A percentile compares a stretch with the other conserved stretches of the same genome.
Evolutionary conservation across 2,888 invertebrate genomes (phyloP).

Genomic region (Podabrus alpinus): DNA sequence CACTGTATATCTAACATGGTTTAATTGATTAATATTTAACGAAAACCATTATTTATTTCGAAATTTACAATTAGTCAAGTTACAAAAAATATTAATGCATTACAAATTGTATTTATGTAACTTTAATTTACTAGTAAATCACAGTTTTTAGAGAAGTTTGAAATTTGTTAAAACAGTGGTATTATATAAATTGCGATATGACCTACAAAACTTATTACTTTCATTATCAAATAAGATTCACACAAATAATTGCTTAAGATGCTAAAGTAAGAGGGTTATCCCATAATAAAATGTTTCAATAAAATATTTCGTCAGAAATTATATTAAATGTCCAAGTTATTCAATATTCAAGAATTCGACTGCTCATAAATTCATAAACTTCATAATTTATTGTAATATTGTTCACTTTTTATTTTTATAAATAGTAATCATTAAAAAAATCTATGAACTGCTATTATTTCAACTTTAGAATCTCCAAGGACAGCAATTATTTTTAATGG

Average conservation of each 20-base stretch:
- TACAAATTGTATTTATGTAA: not conserved
- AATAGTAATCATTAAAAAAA: not conserved
- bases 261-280: conserved; percentile 19
- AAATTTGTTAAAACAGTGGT: not conserved
- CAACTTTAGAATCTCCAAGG: not conserved
- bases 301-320: not conserved
- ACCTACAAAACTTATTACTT: conserved; percentile 13
- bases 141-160: not conserved
- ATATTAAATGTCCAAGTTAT: not conserved
- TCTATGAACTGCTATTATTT: not conserved
- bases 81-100: not conserved
- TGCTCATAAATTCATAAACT: not conserved
- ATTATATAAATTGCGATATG: not conserved
- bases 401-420: not conserved
- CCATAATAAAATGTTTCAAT: conserved; percentile 2
- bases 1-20: not conserved
- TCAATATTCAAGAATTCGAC: not conserved
- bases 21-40: not conserved
- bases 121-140: not conserved
- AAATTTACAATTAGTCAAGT: not conserved
- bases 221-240: conserved; percentile 18
- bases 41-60: not conserved
- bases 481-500: not conserved
- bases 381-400: too few species aligned
- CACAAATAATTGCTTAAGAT: conserved; percentile 12